Evolutionary conservation across 2,888 invertebrate species (phyloP).

Genomic region (Adela reaumurella): DNA sequence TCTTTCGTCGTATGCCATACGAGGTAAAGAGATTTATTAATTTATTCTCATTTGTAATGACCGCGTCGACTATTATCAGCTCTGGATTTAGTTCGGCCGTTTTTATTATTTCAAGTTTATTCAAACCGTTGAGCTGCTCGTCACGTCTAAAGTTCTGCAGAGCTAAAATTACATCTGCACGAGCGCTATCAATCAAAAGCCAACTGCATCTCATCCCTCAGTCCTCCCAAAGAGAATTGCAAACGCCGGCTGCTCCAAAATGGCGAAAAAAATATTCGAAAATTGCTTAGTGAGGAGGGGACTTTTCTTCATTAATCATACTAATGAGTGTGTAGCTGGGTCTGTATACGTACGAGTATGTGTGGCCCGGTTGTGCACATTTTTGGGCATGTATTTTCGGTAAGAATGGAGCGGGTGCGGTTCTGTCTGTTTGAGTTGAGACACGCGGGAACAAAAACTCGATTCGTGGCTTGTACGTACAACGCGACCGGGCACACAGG

Average conservation of each 20-base stretch:
- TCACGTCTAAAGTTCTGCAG: too few species aligned
- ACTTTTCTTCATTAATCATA: slow-evolving; percentile 34
- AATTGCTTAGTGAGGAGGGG: slow-evolving; percentile 21
- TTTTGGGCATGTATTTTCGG: not conserved
- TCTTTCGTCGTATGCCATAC: too few species aligned
- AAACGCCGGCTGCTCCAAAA: not conserved
- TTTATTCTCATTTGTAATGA: too few species aligned
- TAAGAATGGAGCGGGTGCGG: not conserved
- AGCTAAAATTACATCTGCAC: too few species aligned
- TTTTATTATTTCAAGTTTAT: too few species aligned
- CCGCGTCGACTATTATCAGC: too few species aligned
- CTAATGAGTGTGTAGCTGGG: slow-evolving; percentile 34
- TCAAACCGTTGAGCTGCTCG: too few species aligned
- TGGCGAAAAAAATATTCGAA: slow-evolving; percentile 19
- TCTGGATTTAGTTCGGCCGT: too few species aligned
- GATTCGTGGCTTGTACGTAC: not conserved
- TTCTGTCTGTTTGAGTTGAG: not conserved
- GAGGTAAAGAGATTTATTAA: too few species aligned
- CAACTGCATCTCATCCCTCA: too few species aligned
- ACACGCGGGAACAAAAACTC: not conserved
- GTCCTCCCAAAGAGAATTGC: not conserved
- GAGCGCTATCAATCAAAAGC: too few species aligned
- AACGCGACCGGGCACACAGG: not conserved
- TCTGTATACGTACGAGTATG: not conserved
- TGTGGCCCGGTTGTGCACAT: not conserved